These are phyloP conservation scores for Hylaeus anthracinus DNA, from an alignment of 1,140 invertebrate genomes.

Conservation along the genomic window DNA sequence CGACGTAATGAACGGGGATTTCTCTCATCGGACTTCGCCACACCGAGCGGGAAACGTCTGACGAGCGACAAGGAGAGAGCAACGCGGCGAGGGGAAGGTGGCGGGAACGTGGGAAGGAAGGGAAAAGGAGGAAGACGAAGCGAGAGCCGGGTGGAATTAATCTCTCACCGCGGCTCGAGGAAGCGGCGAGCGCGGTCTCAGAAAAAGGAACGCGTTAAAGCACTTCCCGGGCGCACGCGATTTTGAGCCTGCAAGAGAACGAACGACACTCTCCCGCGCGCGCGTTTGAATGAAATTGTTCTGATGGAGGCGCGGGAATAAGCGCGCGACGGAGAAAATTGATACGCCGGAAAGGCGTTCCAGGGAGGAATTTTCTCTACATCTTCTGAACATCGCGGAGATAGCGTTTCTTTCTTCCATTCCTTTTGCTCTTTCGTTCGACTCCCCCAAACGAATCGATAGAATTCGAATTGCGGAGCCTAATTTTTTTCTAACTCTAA, in stretches of 20 bases:
- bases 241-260: slow-evolving; percentile 45
- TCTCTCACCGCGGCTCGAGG: slow-evolving; percentile 62
- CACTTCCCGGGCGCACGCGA: slow-evolving; percentile 30
- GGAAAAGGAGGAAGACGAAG: slow-evolving; percentile 22
- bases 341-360: slow-evolving; percentile 47
- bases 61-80: not conserved
- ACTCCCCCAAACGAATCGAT: not conserved
- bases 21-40: slow-evolving; percentile 25
- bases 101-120: slow-evolving; percentile 18
- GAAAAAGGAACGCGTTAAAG: slow-evolving; percentile 42
- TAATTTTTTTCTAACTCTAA: not conserved
- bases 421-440: not conserved
- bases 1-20: slow-evolving; percentile 41
- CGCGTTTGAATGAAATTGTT: slow-evolving; percentile 48
- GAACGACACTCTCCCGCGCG: slow-evolving; percentile 11
- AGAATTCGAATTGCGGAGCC: not conserved
- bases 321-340: slow-evolving; percentile 49
- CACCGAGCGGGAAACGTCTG: slow-evolving; percentile 2
- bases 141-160: slow-evolving; percentile 59
- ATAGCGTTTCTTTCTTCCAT: slow-evolving; percentile 22
- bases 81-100: slow-evolving; percentile 32
- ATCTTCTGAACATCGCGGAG: slow-evolving; percentile 40
- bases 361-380: slow-evolving; percentile 37
- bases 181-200: slow-evolving; percentile 43
- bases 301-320: slow-evolving; percentile 41